These are phyloP conservation scores for Drosophila leontia DNA, from an alignment of 1,140 invertebrate genomes.

Conservation along the genomic window DNA sequence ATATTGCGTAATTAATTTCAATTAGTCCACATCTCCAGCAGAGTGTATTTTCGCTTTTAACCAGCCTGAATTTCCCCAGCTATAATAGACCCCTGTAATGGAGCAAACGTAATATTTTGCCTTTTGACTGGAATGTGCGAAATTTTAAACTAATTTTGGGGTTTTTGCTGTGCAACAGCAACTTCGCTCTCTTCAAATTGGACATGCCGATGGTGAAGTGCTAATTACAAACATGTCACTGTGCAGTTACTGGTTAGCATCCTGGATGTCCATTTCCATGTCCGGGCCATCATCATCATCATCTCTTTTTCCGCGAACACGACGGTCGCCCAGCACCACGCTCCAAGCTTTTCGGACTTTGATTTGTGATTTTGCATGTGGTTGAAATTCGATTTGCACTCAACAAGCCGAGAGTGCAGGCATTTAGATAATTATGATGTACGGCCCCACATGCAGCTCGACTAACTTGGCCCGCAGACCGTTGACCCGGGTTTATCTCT, in stretches of 20 bases:
- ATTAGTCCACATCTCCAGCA: slow-evolving; percentile 4
- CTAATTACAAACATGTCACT: slow-evolving; percentile 80
- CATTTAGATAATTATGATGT: slow-evolving; percentile 60
- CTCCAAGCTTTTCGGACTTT: background rate
- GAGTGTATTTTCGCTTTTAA: background rate
- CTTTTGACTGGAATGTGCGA: slow-evolving; percentile 31
- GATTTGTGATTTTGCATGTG: slow-evolving; percentile 43
- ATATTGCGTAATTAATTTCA: background rate
- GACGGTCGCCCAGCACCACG: background rate
- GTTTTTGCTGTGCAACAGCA: slow-evolving; percentile 39
- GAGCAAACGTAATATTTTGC: slow-evolving; percentile 28
- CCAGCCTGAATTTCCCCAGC: background rate
- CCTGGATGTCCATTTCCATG: slow-evolving; percentile 13
- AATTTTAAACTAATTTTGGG: slow-evolving; percentile 64
- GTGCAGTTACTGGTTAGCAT: slow-evolving; percentile 8
- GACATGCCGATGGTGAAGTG: slow-evolving; percentile 35
- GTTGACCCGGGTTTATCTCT: slow-evolving; percentile 43
- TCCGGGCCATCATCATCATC: slow-evolving; percentile 19
- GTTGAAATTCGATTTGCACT: slow-evolving; percentile 68
- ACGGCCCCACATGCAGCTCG: slow-evolving; percentile 7
- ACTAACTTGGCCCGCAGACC: slow-evolving; percentile 39
- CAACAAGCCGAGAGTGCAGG: slow-evolving; percentile 21
- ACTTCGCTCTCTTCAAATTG: slow-evolving; percentile 9
- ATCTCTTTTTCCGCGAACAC: slow-evolving; percentile 21
- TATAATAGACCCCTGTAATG: slow-evolving; percentile 6